Evolutionary conservation across 2,113 vertebrate species (phyloP).

Genomic region (Ahaetulla prasina): DNA sequence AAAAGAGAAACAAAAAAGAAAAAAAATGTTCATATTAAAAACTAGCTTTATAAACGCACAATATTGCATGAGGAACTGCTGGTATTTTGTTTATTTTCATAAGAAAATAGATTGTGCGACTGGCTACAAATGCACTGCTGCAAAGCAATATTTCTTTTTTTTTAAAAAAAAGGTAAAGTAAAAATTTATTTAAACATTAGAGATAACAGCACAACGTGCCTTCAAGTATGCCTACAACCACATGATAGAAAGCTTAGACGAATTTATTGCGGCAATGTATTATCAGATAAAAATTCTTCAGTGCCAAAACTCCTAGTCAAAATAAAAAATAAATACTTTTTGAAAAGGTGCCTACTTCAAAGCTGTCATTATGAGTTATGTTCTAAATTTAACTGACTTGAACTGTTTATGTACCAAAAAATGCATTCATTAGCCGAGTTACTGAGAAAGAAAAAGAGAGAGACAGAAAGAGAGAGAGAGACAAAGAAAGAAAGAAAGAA

Average conservation of each 20-base stretch:
- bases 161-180: slow-evolving; percentile 61
- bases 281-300: slow-evolving; percentile 60
- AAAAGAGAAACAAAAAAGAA: slow-evolving; percentile 32
- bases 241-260: slow-evolving; percentile 46
- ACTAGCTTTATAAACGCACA: slow-evolving; percentile 90
- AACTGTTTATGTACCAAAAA: slow-evolving; percentile 68
- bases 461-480: slow-evolving; percentile 52
- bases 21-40: slow-evolving; percentile 76
- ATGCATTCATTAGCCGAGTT: slow-evolving; percentile 60
- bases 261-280: slow-evolving; percentile 66
- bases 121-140: slow-evolving; percentile 79
- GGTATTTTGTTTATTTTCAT: slow-evolving; percentile 71
- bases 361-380: slow-evolving; percentile 67
- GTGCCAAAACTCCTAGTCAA: slow-evolving; percentile 71
- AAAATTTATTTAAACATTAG: slow-evolving; percentile 61
- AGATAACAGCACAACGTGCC: slow-evolving; percentile 55
- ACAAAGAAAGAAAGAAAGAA: slow-evolving; percentile 62
- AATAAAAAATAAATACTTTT: slow-evolving; percentile 71
- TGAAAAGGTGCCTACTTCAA: slow-evolving; percentile 71
- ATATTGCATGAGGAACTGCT: slow-evolving; percentile 85
- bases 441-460: slow-evolving; percentile 32
- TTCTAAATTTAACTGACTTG: slow-evolving; percentile 66
- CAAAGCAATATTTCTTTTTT: slow-evolving; percentile 73
- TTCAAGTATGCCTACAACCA: slow-evolving; percentile 60
- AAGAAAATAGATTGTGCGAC: slow-evolving; percentile 88